Conservation (phyloP, 2,113 vertebrate genomes). For the Zosterops japonicus region DNA sequence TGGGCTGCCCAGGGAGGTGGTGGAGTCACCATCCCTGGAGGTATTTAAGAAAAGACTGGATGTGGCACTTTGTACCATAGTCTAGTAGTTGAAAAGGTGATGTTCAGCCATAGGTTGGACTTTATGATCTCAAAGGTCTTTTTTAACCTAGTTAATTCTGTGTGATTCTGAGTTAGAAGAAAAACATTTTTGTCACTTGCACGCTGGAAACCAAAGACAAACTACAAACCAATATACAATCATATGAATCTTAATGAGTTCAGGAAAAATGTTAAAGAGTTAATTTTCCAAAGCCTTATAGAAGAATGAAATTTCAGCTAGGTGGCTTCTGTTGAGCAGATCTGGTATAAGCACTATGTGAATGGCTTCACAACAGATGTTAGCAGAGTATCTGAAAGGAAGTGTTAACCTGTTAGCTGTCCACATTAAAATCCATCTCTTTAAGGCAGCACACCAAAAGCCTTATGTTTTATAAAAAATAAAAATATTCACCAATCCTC, state of each 20-base stretch:
- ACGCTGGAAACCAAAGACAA: neutral
- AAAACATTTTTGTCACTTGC: neutral
- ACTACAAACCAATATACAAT: neutral
- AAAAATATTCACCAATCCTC: neutral
- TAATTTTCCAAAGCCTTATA: neutral
- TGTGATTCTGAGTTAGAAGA: neutral
- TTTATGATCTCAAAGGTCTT: neutral
- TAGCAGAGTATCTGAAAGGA: neutral
- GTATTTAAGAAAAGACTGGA: neutral
- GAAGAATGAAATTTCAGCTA: neutral
- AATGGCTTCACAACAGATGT: neutral
- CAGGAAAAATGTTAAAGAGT: neutral
- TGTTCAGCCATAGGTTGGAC: neutral
- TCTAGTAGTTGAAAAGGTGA: neutral
- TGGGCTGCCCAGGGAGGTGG: neutral
- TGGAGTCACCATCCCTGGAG: neutral
- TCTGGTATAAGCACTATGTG: neutral
- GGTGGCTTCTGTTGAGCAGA: neutral
- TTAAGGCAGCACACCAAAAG: neutral
- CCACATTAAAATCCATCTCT: neutral
- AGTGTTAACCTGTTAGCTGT: neutral
- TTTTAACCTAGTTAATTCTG: neutral
- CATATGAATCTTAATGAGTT: neutral
- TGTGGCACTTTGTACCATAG: neutral
- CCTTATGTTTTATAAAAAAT: neutral